Percentiles rank a stretch among this genome's conserved stretches.
Evolutionary conservation across 2,113 vertebrate species (phyloP).

Genomic region (Camarhynchus parvulus): DNA sequence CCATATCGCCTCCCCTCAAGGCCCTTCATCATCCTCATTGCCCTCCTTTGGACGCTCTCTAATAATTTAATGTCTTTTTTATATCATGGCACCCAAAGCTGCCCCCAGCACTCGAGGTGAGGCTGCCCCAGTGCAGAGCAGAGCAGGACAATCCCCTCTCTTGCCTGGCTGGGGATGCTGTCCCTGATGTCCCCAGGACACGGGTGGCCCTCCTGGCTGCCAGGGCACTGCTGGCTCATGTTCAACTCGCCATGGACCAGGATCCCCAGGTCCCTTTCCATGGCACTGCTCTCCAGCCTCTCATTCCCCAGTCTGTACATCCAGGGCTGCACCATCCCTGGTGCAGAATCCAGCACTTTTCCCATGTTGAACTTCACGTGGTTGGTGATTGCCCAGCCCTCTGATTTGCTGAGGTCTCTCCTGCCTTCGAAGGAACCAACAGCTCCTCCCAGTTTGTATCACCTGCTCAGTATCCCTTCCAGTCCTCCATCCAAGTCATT

Average conservation of each 20-base stretch:
- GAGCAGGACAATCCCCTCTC: background rate
- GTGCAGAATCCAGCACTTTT: background rate
- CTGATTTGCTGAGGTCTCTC: background rate
- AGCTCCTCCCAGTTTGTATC: background rate
- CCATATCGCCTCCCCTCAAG: accelerated
- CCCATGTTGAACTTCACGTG: too few species aligned
- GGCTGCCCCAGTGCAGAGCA: accelerated
- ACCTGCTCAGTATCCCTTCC: background rate
- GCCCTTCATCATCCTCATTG: accelerated
- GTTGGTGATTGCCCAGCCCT: background rate
- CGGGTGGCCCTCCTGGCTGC: accelerated
- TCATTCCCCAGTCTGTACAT: background rate
- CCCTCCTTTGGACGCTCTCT: background rate
- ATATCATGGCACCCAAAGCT: accelerated
- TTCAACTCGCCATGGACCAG: background rate
- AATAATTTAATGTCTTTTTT: background rate
- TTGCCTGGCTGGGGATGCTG: accelerated
- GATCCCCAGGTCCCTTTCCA: background rate
- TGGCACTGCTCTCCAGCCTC: background rate
- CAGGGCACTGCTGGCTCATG: background rate
- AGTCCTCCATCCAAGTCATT: background rate
- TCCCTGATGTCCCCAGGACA: background rate
- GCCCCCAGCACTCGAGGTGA: background rate
- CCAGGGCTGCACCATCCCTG: background rate
- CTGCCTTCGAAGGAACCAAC: background rate